Base-by-base conservation (phyloP, 2,113 vertebrate genomes). In the Vireo altiloquus region DNA sequence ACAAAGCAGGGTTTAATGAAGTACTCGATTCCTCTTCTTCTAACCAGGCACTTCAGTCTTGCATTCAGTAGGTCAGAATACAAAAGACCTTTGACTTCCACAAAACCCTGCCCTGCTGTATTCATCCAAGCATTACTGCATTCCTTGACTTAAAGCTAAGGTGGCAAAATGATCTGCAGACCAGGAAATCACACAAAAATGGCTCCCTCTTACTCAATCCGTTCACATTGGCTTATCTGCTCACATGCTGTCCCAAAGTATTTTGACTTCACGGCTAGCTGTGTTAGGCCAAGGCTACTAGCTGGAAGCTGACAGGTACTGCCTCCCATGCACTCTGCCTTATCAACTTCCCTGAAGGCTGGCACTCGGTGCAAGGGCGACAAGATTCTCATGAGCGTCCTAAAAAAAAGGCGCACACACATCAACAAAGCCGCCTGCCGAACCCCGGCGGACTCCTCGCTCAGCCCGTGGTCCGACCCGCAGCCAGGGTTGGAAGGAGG, bases 11-110 rank as follows among this genome's bases (percentile, higher is more conserved):
- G 15, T 70, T 66, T 24, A 80, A 57, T 2, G 21, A 88, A 30
- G 50, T 53, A 63, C 25, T 54, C 7, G 11, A 13, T 24, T 59
- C 25, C 30, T 68, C 74, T 19, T 71, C 57, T 66, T 74, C 59
- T 37, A 28, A 56, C 11, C 44, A 74, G 22, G 28, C 35, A 60
- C 44, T 42, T 16, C 16, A 46, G n/a, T 30, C 74, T 21, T 49
- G 61, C 15, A 52, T 77, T 19, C 49, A 69, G 16, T 2, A 61
- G 50, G 49, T 69, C 69, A 50, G 10, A 74, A 53, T 2, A 50
- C 0, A 2, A 54, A n/a, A 19, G 40, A 35, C 35, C 8, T 35
- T 0, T 7, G 25, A 61, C 47, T 40, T 63, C 14, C 13, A 37
- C 39, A 37, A 56, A 85, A 31, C 23, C 19, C 31, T 56, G 50